phyloP scores from a whole-genome alignment of 2,113 vertebrate genomes.

The Triplophysa rosa region DNA sequence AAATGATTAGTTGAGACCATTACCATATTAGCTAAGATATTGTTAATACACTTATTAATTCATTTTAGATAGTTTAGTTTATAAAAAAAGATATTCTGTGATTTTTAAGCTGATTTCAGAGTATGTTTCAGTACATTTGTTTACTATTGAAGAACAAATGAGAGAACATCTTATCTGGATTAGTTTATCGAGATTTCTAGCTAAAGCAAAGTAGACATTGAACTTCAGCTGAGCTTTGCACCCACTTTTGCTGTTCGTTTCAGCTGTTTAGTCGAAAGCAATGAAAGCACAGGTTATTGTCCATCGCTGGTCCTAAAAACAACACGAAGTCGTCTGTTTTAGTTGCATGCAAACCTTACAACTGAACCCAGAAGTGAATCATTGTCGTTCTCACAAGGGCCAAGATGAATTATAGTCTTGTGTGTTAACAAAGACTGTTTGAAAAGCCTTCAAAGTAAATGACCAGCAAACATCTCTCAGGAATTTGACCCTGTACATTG shows the following conservation, averaged over 20 bases:
- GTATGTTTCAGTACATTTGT: not conserved
- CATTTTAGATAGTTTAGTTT: too few relatives aligned
- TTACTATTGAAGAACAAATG: not conserved
- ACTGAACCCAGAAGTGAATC: conserved; percentile 26
- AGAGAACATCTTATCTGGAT: conserved; percentile 35
- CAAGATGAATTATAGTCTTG: conserved; percentile 54
- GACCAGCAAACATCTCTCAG: conserved; percentile 52
- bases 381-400: conserved; percentile 43
- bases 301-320: not conserved
- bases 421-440: conserved; percentile 41
- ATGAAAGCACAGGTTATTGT: not conserved
- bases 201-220: conserved; percentile 48
- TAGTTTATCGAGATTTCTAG: conserved; percentile 32
- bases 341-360: not conserved
- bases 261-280: not conserved
- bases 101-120: too few relatives aligned
- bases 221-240: conserved; percentile 37
- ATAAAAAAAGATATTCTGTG: too few relatives aligned
- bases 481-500: conserved; percentile 63
- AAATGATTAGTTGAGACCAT: too few relatives aligned
- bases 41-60: too few relatives aligned
- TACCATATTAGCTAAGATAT: too few relatives aligned
- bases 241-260: not conserved
- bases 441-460: conserved; percentile 51
- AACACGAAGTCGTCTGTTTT: not conserved